phyloP scores from a whole-genome alignment of 2,113 vertebrate species.

The Probosciger aterrimus region DNA sequence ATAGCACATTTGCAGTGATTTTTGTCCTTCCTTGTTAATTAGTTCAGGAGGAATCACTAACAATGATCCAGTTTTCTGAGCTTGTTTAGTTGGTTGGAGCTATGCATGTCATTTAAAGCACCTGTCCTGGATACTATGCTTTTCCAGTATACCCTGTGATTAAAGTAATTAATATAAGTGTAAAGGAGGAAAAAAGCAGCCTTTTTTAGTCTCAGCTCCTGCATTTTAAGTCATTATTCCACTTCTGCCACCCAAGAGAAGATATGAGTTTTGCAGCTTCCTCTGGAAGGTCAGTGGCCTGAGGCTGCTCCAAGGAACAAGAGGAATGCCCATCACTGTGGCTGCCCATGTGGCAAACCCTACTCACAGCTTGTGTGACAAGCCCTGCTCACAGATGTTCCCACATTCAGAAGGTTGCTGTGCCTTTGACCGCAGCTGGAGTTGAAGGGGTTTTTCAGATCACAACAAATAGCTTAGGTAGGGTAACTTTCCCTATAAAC shows the following conservation, averaged over 20 bases:
- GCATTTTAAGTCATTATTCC: neutral
- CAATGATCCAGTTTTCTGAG: neutral
- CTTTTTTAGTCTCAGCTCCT: neutral
- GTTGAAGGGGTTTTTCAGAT: neutral
- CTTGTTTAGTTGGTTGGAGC: neutral
- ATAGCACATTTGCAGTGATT: neutral
- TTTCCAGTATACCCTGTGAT: neutral
- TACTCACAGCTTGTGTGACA: neutral
- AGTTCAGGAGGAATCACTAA: neutral
- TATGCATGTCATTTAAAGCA: neutral
- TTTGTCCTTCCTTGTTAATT: conserved; percentile 15
- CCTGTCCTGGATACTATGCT: neutral
- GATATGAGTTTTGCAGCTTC: neutral
- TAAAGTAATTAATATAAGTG: neutral
- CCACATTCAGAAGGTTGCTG: neutral
- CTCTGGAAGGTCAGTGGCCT: neutral
- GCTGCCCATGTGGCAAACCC: neutral
- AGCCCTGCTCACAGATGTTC: neutral
- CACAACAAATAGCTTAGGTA: neutral
- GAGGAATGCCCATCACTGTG: neutral
- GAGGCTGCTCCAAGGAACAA: neutral
- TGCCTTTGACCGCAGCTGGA: neutral
- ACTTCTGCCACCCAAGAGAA: neutral
- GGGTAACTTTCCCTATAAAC: neutral
- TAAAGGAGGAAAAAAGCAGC: neutral